Evolutionary conservation across 1,140 invertebrate species (phyloP).

Genomic region (Hyposmocoma kahamanoa): DNA sequence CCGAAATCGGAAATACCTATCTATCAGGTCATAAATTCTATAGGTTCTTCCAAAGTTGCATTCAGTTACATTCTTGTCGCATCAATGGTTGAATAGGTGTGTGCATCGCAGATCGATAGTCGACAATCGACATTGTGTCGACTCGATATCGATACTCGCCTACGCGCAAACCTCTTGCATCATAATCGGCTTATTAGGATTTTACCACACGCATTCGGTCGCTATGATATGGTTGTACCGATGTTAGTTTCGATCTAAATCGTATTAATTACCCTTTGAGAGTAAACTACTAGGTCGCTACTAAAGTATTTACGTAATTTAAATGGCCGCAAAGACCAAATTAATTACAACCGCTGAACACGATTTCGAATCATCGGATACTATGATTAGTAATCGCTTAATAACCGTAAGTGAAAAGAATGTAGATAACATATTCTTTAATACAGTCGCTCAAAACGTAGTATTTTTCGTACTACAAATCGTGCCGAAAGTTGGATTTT

Average conservation of each 20-base stretch:
- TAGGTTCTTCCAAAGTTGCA: too few relatives aligned
- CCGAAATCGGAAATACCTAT: too few relatives aligned
- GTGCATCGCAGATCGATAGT: conserved; percentile 41
- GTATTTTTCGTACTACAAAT: too few relatives aligned
- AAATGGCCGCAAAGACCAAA: background rate
- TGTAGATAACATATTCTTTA: too few relatives aligned
- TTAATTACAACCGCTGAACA: background rate
- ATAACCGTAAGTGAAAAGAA: background rate
- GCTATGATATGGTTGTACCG: conserved; percentile 9
- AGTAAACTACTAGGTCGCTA: background rate
- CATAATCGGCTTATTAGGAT: conserved; percentile 59
- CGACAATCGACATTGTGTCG: conserved; percentile 47
- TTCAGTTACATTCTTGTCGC: too few relatives aligned
- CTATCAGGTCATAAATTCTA: too few relatives aligned
- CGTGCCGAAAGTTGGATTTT: too few relatives aligned
- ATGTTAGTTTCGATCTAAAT: conserved; percentile 7
- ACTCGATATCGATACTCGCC: conserved; percentile 32
- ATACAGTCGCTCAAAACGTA: too few relatives aligned
- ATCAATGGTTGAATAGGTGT: background rate
- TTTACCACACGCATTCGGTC: conserved; percentile 36
- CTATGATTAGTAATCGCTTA: background rate
- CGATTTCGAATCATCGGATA: background rate
- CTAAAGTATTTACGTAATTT: background rate
- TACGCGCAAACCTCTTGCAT: conserved; percentile 42
- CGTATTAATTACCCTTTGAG: conserved; percentile 16